Base-by-base conservation (phyloP, 1,140 invertebrate genomes). In the Drosophila rufa region DNA sequence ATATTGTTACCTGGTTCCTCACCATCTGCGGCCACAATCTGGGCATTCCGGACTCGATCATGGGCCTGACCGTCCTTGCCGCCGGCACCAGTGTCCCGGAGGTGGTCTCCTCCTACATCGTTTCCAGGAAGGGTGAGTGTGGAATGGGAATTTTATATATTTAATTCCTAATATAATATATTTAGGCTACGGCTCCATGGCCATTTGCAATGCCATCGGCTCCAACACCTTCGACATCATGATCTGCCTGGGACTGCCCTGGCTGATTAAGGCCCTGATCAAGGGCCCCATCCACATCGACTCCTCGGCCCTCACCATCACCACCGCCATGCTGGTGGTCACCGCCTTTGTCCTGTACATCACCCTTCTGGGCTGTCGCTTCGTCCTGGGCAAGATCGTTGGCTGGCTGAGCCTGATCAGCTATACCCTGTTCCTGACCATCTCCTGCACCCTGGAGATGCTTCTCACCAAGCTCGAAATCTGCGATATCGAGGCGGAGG, bases 1-100 rank as follows among this genome's bases (percentile, higher is more conserved):
- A 98, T 90, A 75, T 98, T 0, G 96, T 97, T 27, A 96, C 98
- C 1, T 99, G 97, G 97, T 96, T 97, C 93, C 98, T 99, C 36
- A 98, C 98, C 17, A 94, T 98, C 69, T 95, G 98, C 60, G 97
- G 97, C 97, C 94, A 95, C 73, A 96, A 95, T 8, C 59, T 96
- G 3, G 93, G 94, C 48, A 94, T 96, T 68, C 95, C 95, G 3
- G 96, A 96, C 85, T 96, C 95, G 0, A 95, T 97, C 2, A 97
- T 97, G 96, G 96, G 96, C 6, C 94, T 97, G 1, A 96, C 96
- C 3, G 94, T 97, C 33, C 92, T 97, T 1, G 95, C 95, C 5
- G 94, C 95, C 12, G 96, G 96, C 30, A 96, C 95, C 11, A 96
- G 95, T 82, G 95, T 98, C 3, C 97, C 97, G 0, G 97, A 98